Evolutionary conservation across 1,140 invertebrate species (phyloP), one percentile per base, ranked within the genome.

Genomic region (Amyelois transitella): DNA sequence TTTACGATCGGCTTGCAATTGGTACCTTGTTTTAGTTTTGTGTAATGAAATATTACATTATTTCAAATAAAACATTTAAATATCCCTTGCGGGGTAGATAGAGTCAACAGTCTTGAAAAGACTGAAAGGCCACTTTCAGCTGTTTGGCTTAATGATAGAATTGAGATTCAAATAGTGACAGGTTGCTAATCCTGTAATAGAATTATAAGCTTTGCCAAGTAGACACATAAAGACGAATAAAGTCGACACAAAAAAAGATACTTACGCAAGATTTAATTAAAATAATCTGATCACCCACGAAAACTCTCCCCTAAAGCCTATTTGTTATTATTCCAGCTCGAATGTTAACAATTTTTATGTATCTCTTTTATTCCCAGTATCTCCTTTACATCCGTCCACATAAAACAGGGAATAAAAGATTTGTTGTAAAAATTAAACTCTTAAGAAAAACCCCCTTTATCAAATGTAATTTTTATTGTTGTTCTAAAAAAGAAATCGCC

Each of bases 361-460:
- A 64, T 55, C 52, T 28, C 57, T 64, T 63, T 72, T 73, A 72
- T 77, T 72, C 54, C 45, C 73, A 49, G 60, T 76, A 63, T 52
- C 67, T 61, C 45, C 59, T 79, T 77, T 77, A 79, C 76, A 70
- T 66, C 56, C 50, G 67, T n/a, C n/a, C n/a, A 64, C 74, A 77
- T 78, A 78, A 81, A 81, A 18, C 45, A 2, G 43, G 10, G 25
- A 76, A 76, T 80, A 80, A 80, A 82, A 80, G 72, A 79, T 75
- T 76, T 72, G 70, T 69, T 75, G 62, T 80, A 79, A 78, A 79
- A 85, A 81, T 80, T 81, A 80, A 80, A 80, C 69, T 73, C 73
- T 80, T 74, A 73, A 73, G 68, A 73, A 68, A 69, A 51, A 52
- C 55, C 64, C 72, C 71, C 66, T 71, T 77, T 77, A 81, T 73